Evolutionary conservation across 2,113 vertebrate genomes (phyloP), one percentile per base, ranked within the genome.

Genomic region (Nesoenas mayeri): DNA sequence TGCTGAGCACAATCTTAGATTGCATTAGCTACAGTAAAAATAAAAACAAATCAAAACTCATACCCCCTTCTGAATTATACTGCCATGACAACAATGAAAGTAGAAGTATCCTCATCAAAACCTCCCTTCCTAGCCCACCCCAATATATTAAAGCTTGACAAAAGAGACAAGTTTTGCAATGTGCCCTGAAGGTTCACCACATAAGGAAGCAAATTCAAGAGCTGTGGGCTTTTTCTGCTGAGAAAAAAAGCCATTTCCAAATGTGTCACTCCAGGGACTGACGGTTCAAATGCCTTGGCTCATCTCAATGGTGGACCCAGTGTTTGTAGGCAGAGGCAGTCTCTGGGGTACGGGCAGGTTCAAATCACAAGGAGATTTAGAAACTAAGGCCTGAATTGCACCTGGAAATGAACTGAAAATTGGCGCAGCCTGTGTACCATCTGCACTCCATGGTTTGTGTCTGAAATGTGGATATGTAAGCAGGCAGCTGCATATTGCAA

Each of bases 401-500:
- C 96, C 96, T 96, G 96, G 96, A 97, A 97, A 95, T 89, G 95
- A 94, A 93, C 70, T 65, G 93, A 94, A 93, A 96, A 94, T 96
- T 96, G 93, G 96, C 96, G 85, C 96, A 96, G 96, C 74, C 95
- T 82, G 91, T 94, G 95, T 72, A 71, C 96, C 96, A 96, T 97
- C 96, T 97, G 95, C 84, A 67, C 80, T 96, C 95, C 89, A 93
- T 89, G 96, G 96, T 96, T 96, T 95, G 94, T 92, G 83, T 96
- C 85, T 96, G 95, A 96, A 96, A 96, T 92, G 95, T 93, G 95
- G 96, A 89, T 97, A 65, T 96, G 95, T 75, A 94, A 97, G 96
- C 96, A 97, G 96, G 94, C 96, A 96, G 96, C 95, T 97, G 95
- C 95, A 96, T 69, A 11, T 95, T 95, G 96, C 96, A 96, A 96